These are phyloP conservation scores for Cheilosia grossa DNA, from an alignment of 2,888 invertebrate genomes.

Conservation along the genomic window DNA sequence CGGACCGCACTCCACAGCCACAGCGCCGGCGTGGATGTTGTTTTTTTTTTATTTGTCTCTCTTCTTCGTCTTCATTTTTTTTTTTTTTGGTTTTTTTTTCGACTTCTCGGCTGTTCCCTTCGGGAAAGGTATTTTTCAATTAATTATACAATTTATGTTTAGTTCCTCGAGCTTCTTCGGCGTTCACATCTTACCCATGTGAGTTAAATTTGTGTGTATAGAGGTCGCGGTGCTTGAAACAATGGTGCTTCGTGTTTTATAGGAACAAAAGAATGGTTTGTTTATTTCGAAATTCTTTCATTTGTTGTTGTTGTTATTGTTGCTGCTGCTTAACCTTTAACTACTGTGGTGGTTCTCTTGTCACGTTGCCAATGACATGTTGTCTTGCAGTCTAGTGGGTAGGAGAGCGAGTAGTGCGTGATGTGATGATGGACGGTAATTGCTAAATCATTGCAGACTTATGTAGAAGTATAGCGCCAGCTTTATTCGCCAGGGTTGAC, in stretches of 20 bases:
- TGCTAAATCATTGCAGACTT: not conserved
- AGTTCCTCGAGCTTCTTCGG: conserved; percentile 16
- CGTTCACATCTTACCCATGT: not conserved
- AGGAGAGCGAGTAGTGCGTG: not conserved
- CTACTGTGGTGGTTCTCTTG: conserved; percentile 6
- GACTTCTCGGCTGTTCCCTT: conserved; percentile 39
- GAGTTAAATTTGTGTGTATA: not conserved
- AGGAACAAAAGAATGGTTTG: conserved; percentile 11
- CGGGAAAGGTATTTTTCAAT: conserved; percentile 64
- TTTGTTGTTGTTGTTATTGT: not conserved
- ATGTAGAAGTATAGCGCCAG: too few species aligned
- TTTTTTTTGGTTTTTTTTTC: conserved; percentile 25
- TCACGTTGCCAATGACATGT: not conserved
- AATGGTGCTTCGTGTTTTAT: conserved; percentile 5
- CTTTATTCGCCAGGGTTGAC: too few species aligned
- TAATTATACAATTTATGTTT: conserved; percentile 62
- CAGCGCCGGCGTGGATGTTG: conserved; percentile 49
- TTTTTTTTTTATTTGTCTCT: conserved; percentile 11
- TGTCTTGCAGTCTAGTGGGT: not conserved
- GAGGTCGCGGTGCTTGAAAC: conserved; percentile 8
- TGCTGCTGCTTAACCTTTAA: conserved; percentile 2
- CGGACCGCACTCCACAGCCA: conserved; percentile 22
- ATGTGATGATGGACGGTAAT: not conserved
- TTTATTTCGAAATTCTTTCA: not conserved
- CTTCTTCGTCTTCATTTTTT: conserved; percentile 1